These are phyloP conservation scores for Eunapius fragilis DNA, from an alignment of 37 sponge, comb jelly and placozoan species.

Conservation along the genomic window DNA sequence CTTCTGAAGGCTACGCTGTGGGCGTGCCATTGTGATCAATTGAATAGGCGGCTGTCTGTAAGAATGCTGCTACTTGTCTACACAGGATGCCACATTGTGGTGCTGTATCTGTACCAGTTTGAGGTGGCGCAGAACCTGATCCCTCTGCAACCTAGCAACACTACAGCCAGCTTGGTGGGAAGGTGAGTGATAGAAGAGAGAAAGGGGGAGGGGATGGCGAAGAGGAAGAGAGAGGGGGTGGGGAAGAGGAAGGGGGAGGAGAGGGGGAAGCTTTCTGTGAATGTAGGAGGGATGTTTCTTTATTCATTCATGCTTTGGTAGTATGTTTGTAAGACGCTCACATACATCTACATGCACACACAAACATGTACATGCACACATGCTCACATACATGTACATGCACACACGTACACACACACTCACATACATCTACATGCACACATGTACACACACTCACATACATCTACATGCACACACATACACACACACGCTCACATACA, in stretches of 20 bases:
- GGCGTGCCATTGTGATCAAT: slow-evolving; percentile 34
- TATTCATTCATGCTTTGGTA: too few relatives aligned
- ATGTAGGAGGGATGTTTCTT: too few relatives aligned
- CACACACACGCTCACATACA: neutral
- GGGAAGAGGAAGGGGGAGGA: too few relatives aligned
- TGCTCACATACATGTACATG: too few relatives aligned
- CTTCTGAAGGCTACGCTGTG: slow-evolving; percentile 41
- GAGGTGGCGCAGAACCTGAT: slow-evolving; percentile 39
- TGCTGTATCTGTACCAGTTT: slow-evolving; percentile 82
- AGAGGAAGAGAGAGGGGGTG: too few relatives aligned
- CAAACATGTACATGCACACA: too few relatives aligned
- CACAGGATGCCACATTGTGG: slow-evolving; percentile 61
- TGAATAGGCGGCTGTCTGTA: neutral
- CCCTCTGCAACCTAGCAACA: slow-evolving; percentile 1
- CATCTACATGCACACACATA: too few relatives aligned
- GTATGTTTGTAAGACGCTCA: too few relatives aligned
- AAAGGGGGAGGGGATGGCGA: too few relatives aligned
- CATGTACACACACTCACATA: too few relatives aligned
- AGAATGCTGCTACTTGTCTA: slow-evolving; percentile 41
- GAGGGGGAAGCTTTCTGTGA: too few relatives aligned
- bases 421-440: too few relatives aligned
- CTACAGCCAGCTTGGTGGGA: slow-evolving; percentile 35
- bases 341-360: neutral
- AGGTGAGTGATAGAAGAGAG: slow-evolving; percentile 13
- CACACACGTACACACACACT: neutral